phyloP scores from a whole-genome alignment of 2,113 vertebrate genomes.

The Rousettus leschenaultii region DNA sequence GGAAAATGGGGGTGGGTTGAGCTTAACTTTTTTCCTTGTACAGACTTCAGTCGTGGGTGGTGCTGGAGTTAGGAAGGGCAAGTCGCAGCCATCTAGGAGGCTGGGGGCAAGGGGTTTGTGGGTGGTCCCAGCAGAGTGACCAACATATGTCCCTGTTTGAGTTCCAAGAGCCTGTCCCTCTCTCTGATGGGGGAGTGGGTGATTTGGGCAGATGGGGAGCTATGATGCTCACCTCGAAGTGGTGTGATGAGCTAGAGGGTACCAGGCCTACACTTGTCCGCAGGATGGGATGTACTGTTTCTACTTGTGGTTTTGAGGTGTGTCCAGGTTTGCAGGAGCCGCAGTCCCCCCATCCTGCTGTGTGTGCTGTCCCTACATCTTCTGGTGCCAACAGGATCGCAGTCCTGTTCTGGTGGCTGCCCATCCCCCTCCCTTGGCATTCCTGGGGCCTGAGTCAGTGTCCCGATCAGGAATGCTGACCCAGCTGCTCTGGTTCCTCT shows the following conservation, averaged over 20 bases:
- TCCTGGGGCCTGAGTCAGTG: constrained; percentile 71
- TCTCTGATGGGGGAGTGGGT: background rate
- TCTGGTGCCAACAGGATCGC: background rate
- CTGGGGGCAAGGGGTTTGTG: background rate
- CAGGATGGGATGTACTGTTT: background rate
- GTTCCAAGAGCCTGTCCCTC: background rate
- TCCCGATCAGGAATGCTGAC: constrained; percentile 50
- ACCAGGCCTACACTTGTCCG: fast-evolving
- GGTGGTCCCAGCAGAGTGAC: background rate
- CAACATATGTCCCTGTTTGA: background rate
- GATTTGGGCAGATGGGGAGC: background rate
- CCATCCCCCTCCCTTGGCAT: constrained; percentile 48
- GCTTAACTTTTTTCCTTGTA: background rate
- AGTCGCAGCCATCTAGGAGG: background rate
- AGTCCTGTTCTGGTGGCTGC: background rate
- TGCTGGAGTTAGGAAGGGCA: background rate
- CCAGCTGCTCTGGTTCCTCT: constrained; percentile 39
- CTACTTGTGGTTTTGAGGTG: background rate
- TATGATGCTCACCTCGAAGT: background rate
- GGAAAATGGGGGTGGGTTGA: background rate
- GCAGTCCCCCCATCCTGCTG: background rate
- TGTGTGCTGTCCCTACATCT: background rate
- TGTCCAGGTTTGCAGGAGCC: background rate
- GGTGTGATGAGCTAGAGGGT: fast-evolving
- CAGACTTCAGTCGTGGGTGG: background rate